Conservation (phyloP, 1,140 invertebrate species). For the Heliconius hermathena region DNA sequence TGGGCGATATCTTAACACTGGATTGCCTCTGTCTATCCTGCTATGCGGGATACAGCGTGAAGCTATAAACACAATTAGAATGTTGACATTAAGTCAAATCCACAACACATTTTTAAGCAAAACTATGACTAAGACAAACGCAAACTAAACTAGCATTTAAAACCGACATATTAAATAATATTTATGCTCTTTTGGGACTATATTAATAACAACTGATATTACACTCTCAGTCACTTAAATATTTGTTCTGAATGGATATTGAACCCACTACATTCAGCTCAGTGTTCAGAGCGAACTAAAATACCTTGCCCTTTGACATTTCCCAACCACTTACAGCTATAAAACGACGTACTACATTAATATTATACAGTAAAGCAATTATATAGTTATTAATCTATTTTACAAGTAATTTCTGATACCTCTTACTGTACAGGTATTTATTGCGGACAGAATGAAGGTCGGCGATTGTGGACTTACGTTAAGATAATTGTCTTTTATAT, state of each 20-base stretch:
- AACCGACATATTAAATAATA: no score
- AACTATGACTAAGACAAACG: no score
- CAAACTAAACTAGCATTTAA: no score
- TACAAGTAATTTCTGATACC: slow-evolving; percentile 8
- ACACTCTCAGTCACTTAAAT: no score
- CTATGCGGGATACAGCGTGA: no score
- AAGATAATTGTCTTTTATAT: background rate
- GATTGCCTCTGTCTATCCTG: no score
- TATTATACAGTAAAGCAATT: slow-evolving; percentile 4
- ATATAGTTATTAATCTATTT: slow-evolving; percentile 6
- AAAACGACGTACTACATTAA: background rate
- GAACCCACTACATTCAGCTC: background rate
- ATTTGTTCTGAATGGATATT: background rate
- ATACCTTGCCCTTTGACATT: background rate
- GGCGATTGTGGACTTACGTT: background rate
- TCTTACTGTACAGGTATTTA: background rate
- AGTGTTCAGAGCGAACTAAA: background rate
- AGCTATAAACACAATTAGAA: no score
- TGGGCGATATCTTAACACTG: no score
- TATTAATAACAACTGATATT: no score
- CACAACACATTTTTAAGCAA: no score
- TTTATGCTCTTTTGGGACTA: no score
- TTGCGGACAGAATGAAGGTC: slow-evolving; percentile 1
- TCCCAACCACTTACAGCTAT: background rate
- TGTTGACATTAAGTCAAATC: no score